Evolutionary conservation across 30 jellyfish, hydroid and myxozoan species (phyloP), one percentile per base, ranked within the genome.

Genomic region (Aurelia sp.): DNA sequence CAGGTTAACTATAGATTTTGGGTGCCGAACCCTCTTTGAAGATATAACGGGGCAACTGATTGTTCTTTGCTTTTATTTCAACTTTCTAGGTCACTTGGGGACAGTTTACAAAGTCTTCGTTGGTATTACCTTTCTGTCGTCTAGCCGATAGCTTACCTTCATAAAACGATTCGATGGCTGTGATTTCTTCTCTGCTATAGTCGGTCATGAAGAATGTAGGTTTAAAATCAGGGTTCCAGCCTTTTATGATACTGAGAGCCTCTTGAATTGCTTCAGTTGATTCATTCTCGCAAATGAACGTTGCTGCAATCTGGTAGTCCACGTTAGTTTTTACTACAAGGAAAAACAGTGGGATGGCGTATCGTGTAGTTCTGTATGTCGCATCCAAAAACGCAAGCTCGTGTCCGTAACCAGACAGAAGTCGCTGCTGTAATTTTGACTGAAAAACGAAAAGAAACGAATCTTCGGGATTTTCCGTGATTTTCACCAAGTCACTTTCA

Each of bases 281-380:
- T 72, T 88, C 85, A 9, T 30, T 63, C 79, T 91, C 91, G 48
- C 91, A 85, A 22, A 91, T 67, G 48, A 91, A 91, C 48, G 95
- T 41, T 13, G 84, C 96, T n/a, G 78, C 98, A 21, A 91, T 65
- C 62, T 91, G 98, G 73, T 85, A 86, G 66, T 91, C 95, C 8
- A 91, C 98, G 78, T 91, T 91, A 9, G 97, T 91, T 64, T 85
- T 96, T 50, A 91, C 98, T 55, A 84, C 91, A 35, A 91, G 62
- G 78, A 90, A 85, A 60, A 85, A 79, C 81, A 91, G 60, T n/a
- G 98, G 98, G 58, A 91, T 71, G 27, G 98, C 90, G 59, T 76
- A 74, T 33, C 74, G 79, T 50, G 82, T 84, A 31, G 88, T 90
- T 19, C 76, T 65, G 89, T 86, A 88, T 20, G 98, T 91, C 31